These are phyloP conservation scores for Lagocephalus sceleratus DNA, from an alignment of 2,797 vertebrate genomes.

Conservation along the genomic window DNA sequence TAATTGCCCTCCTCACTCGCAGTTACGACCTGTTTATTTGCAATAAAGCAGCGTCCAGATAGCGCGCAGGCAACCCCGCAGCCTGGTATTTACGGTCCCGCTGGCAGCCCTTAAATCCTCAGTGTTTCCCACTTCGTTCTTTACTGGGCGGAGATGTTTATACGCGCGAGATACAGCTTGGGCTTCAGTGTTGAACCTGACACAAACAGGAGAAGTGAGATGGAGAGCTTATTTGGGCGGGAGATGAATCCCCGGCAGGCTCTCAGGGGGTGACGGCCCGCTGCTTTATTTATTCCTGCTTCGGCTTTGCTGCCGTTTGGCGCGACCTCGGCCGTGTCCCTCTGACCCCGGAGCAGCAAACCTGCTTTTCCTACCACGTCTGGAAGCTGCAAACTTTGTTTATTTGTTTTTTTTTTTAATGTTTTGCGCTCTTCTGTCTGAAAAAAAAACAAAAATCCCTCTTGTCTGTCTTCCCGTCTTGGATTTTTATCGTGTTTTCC, in stretches of 20 bases:
- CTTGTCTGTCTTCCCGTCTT: too few relatives aligned
- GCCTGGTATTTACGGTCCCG: background rate
- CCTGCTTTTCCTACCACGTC: background rate
- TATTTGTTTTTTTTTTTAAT: background rate
- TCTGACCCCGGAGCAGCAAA: background rate
- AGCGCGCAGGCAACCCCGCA: background rate
- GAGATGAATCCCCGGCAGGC: constrained; percentile 28
- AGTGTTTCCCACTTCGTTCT: constrained; percentile 2
- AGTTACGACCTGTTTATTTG: too few relatives aligned
- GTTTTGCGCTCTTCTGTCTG: too few relatives aligned
- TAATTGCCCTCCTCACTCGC: too few relatives aligned
- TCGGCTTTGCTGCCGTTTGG: too few relatives aligned
- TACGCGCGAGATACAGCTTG: constrained; percentile 9
- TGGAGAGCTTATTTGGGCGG: constrained; percentile 9
- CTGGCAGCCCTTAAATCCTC: background rate
- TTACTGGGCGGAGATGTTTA: background rate
- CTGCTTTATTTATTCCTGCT: too few relatives aligned
- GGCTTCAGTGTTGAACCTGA: constrained; percentile 29
- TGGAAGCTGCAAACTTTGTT: background rate
- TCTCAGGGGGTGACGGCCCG: constrained; percentile 17
- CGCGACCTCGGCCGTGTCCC: background rate
- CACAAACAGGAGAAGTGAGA: constrained; percentile 16
- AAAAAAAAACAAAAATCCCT: too few relatives aligned
- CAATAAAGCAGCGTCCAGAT: too few relatives aligned
- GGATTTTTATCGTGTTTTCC: too few relatives aligned